Base-by-base conservation (phyloP, 2,113 vertebrate species). In the Smithornis capensis region DNA sequence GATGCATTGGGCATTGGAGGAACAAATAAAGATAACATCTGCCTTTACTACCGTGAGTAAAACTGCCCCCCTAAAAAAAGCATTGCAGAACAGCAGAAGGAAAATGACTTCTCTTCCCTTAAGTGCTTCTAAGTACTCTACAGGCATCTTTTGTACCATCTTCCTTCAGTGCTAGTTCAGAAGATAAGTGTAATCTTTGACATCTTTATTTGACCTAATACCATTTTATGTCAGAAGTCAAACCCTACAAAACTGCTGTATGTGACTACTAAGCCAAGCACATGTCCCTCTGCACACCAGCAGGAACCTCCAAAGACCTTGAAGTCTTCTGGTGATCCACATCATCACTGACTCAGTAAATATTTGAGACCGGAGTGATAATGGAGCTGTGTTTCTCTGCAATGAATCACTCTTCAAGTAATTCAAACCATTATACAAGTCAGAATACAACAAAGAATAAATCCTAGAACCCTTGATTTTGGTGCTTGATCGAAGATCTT, bases 371-470 rank as follows among this genome's bases (percentile, higher is more conserved):
- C 0, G 0, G 12, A 24, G 24, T 73, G 49, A 68, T 65, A 65
- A 44, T 31, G 25, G 49, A 60, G 40, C 49, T 87, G 27, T 50
- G 56, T 53, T 92, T 60, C 74, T 38, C 69, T 64, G 64, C 60
- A 87, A 83, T 37, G 53, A 96, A 96, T 74, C 80, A 90, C 45
- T 89, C 80, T 38, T 42, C 78, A 74, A 78, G 49, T 83, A 83
- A 92, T 88, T 88, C 89, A 84, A 96, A 87, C n/a, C 57, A 73
- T 24, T 40, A 47, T 71, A 55, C 93, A 91, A 92, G 81, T 86
- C 86, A 93, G 80, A 89, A 92, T 42, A 94, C 53, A 89, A 91
- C 28, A 73, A 81, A 92, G 71, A 94, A 70, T 59, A 92, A 92
- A 49, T 42, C 59, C 82, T 38, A 67, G 47, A 95, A 69, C 31